These are phyloP conservation scores for Solen grandis DNA, from an alignment of 1,140 invertebrate species.

Conservation along the genomic window DNA sequence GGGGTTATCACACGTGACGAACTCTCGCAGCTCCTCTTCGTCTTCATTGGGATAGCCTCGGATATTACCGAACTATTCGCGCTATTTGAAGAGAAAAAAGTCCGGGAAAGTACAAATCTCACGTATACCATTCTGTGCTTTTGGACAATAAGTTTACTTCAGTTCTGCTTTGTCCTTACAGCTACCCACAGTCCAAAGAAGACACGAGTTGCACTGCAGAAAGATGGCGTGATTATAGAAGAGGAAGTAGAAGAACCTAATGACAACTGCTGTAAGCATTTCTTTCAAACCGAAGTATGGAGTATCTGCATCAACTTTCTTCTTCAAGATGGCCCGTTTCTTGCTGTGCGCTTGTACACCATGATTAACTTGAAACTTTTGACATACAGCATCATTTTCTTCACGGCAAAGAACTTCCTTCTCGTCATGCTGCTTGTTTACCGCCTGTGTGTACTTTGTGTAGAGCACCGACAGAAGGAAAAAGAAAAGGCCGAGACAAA, in stretches of 20 bases:
- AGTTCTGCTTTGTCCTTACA: constrained; percentile 80
- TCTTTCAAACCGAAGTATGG: constrained; percentile 87
- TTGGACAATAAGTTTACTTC: constrained; percentile 91
- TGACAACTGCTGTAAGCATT: constrained; percentile 24
- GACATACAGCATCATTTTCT: constrained; percentile 95
- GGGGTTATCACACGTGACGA: constrained; percentile 95
- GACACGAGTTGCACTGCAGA: constrained; percentile 27
- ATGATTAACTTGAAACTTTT: constrained; percentile 91
- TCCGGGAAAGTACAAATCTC: constrained; percentile 62
- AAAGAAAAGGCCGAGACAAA: too few species aligned
- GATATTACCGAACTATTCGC: constrained; percentile 98
- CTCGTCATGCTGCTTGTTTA: constrained; percentile 86
- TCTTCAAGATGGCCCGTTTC: constrained; percentile 89
- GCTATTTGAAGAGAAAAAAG: constrained; percentile 85
- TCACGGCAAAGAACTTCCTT: constrained; percentile 92
- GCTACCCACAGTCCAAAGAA: constrained; percentile 65
- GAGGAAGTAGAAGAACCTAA: not conserved
- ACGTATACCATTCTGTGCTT: constrained; percentile 68
- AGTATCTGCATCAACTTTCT: constrained; percentile 83
- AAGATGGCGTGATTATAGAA: not conserved
- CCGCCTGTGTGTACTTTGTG: constrained; percentile 61
- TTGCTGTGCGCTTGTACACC: constrained; percentile 90
- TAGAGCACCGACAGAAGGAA: constrained; percentile 29
- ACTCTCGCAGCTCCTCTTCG: constrained; percentile 93
- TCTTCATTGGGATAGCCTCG: constrained; percentile 89